Evolutionary conservation across 2,888 invertebrate species (phyloP), one percentile per base, ranked within the genome.

Genomic region (Drymonia ruficornis): DNA sequence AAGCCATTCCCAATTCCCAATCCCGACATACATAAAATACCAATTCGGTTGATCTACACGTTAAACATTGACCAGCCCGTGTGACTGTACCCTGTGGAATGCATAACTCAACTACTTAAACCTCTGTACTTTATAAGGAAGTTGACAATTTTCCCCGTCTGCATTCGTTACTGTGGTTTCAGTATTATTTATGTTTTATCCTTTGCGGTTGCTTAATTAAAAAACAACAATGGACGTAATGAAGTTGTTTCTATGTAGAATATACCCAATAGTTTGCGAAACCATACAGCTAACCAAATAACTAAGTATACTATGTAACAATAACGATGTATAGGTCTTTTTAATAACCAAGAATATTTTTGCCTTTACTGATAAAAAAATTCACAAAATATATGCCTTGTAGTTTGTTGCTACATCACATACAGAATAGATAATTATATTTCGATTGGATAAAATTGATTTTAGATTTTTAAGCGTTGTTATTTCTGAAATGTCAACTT

Each of bases 91-190:
- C 43, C 28, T 43, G 49, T 53, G 60, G 65, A 61, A 67, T 65
- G 58, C 50, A 36, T 59, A 59, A 54, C 56, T 51, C 36, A 42
- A 49, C 55, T 70, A 54, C 61, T 65, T 64, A 53, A 61, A 44
- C 54, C 42, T 45, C 13, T 44, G 34, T 34, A 66, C 60, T 66
- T 56, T 63, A 61, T 70, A 59, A 70, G 70, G 73, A 77, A 73
- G 65, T 60, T 19, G 54, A 61, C 69, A 61, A 72, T 76, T 73
- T 74, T 74, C 73, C 73, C 66, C 52, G 50, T 61, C 59, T 42
- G 53, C 59, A 52, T 59, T 53, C 53, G 61, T 63, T 61, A 55
- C 47, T 50, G 28, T 58, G 59, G 57, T 64, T 59, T 63, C 43
- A 28, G 56, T 56, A 59, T 49, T 58, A 56, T 65, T 60, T 64